These are phyloP conservation scores for Taxidea taxus DNA, from an alignment of 2,113 vertebrate species.

Conservation along the genomic window DNA sequence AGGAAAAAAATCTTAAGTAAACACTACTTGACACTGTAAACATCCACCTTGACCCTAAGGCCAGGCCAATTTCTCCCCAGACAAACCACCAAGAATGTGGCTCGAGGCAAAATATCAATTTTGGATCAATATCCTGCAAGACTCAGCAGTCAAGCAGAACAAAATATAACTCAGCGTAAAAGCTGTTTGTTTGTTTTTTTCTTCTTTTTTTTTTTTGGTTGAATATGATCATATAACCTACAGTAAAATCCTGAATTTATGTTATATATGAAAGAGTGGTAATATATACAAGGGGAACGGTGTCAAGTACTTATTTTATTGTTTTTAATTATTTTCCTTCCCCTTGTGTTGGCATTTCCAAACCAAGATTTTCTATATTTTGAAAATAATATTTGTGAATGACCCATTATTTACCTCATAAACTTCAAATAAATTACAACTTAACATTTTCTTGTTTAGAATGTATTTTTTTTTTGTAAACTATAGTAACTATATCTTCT, in stretches of 20 bases:
- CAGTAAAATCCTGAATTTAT: background rate
- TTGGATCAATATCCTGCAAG: constrained; percentile 23
- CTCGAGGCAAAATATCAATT: constrained; percentile 26
- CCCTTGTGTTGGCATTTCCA: background rate
- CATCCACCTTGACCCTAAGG: background rate
- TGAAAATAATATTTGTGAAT: background rate
- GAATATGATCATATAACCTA: background rate
- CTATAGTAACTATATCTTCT: background rate
- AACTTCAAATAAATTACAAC: background rate
- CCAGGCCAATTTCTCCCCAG: background rate
- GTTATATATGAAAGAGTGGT: background rate
- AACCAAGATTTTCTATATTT: background rate
- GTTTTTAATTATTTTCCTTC: constrained; percentile 1
- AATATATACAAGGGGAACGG: background rate
- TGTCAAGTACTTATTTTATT: background rate
- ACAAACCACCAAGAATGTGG: background rate
- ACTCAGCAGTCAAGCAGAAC: background rate
- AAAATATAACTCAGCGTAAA: constrained; percentile 13
- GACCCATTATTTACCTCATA: background rate
- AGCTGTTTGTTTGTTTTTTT: background rate
- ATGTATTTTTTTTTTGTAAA: background rate
- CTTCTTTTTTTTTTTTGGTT: background rate
- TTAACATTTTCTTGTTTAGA: background rate
- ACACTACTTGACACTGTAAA: background rate
- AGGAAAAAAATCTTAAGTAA: background rate